Evolutionary conservation across 2,797 vertebrate genomes (phyloP), one percentile per base, ranked within the genome.

Genomic region (Galago senegalensis): DNA sequence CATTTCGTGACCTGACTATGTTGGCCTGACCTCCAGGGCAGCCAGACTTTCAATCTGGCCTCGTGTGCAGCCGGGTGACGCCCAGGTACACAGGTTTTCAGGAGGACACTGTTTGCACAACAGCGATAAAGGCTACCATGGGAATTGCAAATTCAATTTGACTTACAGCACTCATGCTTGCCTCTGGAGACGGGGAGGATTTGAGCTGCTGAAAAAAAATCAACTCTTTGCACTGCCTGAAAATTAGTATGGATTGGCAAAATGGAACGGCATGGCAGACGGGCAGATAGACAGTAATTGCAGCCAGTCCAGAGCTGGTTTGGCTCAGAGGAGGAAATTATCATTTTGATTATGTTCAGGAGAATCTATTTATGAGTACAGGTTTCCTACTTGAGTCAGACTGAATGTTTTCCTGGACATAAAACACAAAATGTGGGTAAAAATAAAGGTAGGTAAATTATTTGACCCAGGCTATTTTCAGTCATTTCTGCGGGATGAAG

Each of bases 341-440:
- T 29, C 77, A 83, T 96, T 97, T 97, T 81, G 96, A 88, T 93
- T 76, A 77, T 67, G 25, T 13, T 95, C 85, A 5, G 93, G 89
- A 91, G 69, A 31, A 77, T 94, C 93, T 96, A 84, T 92, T 96
- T 95, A 83, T 85, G 91, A 94, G 27, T 60, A 40, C 46, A 89
- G 10, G 20, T 80, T 79, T 95, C 80, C 90, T 87, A 60, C 61
- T 29, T 82, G 56, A 95, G 87, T 67, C 83, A 75, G 80, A 82
- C 43, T 76, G 73, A 95, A 85, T 94, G 79, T 85, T 95, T 91
- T 94, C 79, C 72, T 89, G 46, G 56, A 29, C 77, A 85, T 69
- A 69, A 61, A 96, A 96, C 87, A 89, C 29, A 89, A 89, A 94
- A 84, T 95, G 82, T 95, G 73, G 67, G 60, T 87, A 91, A 58